A percentile compares a stretch with the other conserved stretches of the same genome.
Conservation (phyloP, 2,797 vertebrate genomes). For the Paratrypauchen microcephalus region DNA sequence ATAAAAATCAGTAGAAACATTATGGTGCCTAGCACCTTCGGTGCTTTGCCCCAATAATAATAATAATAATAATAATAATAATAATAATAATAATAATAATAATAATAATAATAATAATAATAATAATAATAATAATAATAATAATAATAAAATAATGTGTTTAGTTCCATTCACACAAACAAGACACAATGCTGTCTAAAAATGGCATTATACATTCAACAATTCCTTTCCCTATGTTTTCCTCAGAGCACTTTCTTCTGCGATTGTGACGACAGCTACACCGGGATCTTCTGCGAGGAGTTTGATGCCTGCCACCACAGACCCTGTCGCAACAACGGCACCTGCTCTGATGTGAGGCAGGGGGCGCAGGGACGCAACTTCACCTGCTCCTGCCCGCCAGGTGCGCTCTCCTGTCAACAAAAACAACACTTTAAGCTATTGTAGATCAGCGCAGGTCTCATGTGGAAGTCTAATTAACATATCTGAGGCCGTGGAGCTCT, state of each 20-base stretch:
- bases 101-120: too few species aligned
- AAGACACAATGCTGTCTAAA: too few species aligned
- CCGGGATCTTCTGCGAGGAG: constrained; percentile 91
- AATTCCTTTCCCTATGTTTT: not conserved
- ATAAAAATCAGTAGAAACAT: too few species aligned
- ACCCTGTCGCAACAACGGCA: constrained; percentile 88
- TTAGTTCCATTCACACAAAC: too few species aligned
- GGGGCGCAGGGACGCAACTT: constrained; percentile 85
- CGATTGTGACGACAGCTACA: constrained; percentile 84
- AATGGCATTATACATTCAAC: too few species aligned
- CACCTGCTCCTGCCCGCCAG: constrained; percentile 86
- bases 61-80: too few species aligned
- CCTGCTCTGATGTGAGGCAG: constrained; percentile 83
- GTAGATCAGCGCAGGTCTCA: not conserved
- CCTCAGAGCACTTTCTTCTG: constrained; percentile 90
- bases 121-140: too few species aligned
- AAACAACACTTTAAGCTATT: not conserved
- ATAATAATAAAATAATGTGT: too few species aligned
- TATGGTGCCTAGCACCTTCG: too few species aligned
- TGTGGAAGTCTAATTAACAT: not conserved
- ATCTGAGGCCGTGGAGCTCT: not conserved
- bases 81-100: too few species aligned
- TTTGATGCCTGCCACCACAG: constrained; percentile 88
- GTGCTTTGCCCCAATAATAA: too few species aligned
- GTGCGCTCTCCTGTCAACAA: constrained; percentile 63